These are phyloP conservation scores for Crocuta crocuta DNA, from an alignment of 2,113 vertebrate genomes.

Conservation along the genomic window DNA sequence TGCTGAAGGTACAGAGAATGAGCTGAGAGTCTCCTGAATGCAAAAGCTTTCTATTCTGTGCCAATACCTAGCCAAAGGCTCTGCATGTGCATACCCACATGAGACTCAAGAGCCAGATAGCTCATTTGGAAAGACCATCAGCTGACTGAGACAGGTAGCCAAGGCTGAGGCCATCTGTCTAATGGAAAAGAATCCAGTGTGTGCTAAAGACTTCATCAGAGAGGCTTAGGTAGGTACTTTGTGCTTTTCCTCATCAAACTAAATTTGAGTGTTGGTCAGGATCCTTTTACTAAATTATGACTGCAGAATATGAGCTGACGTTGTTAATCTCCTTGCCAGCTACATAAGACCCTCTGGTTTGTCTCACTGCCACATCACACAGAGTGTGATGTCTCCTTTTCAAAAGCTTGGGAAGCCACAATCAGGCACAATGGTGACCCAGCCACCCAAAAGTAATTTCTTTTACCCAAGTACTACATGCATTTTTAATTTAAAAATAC, in stretches of 20 bases:
- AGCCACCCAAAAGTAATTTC: slow-evolving; percentile 37
- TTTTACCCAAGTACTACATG: slow-evolving; percentile 56
- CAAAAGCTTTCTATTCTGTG: slow-evolving; percentile 20
- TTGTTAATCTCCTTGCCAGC: not conserved
- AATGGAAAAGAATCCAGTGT: slow-evolving; percentile 62
- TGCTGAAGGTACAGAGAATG: not conserved
- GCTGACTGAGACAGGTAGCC: slow-evolving; percentile 73
- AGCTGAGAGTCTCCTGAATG: slow-evolving; percentile 44
- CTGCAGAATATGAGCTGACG: not conserved
- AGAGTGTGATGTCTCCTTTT: not conserved
- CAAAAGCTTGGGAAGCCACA: not conserved
- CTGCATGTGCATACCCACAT: slow-evolving; percentile 54
- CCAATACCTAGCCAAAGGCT: slow-evolving; percentile 2
- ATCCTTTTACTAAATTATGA: slow-evolving; percentile 58
- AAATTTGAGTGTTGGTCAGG: slow-evolving; percentile 53
- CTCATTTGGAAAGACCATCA: slow-evolving; percentile 48
- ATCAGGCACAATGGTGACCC: not conserved
- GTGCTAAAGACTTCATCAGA: slow-evolving; percentile 56
- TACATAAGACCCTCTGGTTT: not conserved
- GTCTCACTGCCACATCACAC: not conserved
- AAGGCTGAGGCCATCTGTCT: slow-evolving; percentile 79
- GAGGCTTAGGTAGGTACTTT: not conserved
- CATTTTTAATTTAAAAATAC: slow-evolving; percentile 72
- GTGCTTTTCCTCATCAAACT: not conserved
- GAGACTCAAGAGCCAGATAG: slow-evolving; percentile 38